phyloP scores from a whole-genome alignment of 2,888 invertebrate genomes.

The Eudasyphora cyanicolor region DNA sequence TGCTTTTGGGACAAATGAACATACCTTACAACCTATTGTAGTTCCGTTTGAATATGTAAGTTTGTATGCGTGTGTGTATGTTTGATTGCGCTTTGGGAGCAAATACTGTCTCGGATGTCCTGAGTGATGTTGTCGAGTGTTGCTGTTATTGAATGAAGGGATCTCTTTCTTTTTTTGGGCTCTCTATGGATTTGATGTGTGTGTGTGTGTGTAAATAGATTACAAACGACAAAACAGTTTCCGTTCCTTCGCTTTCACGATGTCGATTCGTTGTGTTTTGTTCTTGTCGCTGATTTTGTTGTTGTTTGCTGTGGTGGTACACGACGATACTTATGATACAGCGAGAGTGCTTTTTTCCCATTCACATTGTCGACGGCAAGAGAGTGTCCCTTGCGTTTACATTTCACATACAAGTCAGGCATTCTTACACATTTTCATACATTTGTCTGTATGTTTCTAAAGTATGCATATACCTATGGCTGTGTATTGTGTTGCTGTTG shows the following conservation, averaged over 20 bases:
- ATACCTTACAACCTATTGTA: slow-evolving; percentile 28
- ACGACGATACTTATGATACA: not conserved
- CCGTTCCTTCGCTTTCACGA: slow-evolving; percentile 66
- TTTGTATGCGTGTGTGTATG: slow-evolving; percentile 25
- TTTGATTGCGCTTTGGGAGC: slow-evolving; percentile 52
- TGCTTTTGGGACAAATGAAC: not conserved
- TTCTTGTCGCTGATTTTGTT: slow-evolving; percentile 40
- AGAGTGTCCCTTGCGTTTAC: slow-evolving; percentile 63
- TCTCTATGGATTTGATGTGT: slow-evolving; percentile 49
- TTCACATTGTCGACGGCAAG: slow-evolving; percentile 23
- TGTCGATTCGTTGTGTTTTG: slow-evolving; percentile 41
- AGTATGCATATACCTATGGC: not conserved
- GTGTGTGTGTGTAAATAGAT: slow-evolving; percentile 76
- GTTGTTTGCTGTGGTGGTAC: slow-evolving; percentile 30
- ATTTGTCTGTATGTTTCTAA: slow-evolving; percentile 13
- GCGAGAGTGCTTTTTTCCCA: slow-evolving; percentile 6
- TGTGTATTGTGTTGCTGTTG: slow-evolving; percentile 43
- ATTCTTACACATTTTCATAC: slow-evolving; percentile 41
- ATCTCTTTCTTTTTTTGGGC: slow-evolving; percentile 46
- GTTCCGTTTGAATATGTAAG: not conserved
- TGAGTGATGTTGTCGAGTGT: slow-evolving; percentile 64
- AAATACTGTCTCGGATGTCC: slow-evolving; percentile 61
- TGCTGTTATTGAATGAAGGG: slow-evolving; percentile 66
- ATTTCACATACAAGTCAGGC: slow-evolving; percentile 56
- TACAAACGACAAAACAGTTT: slow-evolving; percentile 77